These are phyloP conservation scores for Xenotilapia leptura DNA, from an alignment of 2,113 vertebrate genomes.

Conservation along the genomic window DNA sequence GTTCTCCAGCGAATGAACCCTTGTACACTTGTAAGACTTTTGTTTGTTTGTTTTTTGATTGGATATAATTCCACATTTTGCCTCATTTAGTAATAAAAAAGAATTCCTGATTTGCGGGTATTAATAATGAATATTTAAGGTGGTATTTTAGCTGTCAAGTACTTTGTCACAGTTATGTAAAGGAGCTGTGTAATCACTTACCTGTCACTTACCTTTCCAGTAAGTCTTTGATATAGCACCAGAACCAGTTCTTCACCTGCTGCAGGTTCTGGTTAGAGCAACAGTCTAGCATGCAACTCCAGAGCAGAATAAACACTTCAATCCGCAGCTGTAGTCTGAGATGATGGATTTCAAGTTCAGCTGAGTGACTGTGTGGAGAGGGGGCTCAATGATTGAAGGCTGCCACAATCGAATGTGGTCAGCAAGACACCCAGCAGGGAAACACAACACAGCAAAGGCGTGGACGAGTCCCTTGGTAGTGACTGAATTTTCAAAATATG, in stretches of 20 bases:
- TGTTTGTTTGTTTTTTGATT: rapidly evolving
- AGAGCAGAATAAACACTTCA: background rate
- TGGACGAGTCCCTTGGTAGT: background rate
- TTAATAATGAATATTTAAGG: background rate
- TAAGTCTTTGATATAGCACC: background rate
- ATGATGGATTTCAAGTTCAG: background rate
- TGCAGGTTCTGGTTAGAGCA: background rate
- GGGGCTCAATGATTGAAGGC: background rate
- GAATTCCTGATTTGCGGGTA: background rate
- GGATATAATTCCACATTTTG: background rate
- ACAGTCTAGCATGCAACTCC: rapidly evolving
- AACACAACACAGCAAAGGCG: background rate
- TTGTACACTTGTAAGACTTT: background rate
- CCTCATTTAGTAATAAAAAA: background rate
- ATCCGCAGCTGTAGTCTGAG: background rate
- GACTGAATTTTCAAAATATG: background rate
- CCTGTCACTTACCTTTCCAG: background rate
- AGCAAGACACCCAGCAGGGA: background rate
- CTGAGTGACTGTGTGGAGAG: background rate
- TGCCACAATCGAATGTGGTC: background rate
- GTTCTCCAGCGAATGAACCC: background rate
- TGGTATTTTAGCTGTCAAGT: background rate
- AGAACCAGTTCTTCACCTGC: background rate
- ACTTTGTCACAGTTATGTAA: background rate
- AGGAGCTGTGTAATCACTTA: background rate